Evolutionary conservation across 1,140 invertebrate species (phyloP).

Genomic region (Linepithema humile): DNA sequence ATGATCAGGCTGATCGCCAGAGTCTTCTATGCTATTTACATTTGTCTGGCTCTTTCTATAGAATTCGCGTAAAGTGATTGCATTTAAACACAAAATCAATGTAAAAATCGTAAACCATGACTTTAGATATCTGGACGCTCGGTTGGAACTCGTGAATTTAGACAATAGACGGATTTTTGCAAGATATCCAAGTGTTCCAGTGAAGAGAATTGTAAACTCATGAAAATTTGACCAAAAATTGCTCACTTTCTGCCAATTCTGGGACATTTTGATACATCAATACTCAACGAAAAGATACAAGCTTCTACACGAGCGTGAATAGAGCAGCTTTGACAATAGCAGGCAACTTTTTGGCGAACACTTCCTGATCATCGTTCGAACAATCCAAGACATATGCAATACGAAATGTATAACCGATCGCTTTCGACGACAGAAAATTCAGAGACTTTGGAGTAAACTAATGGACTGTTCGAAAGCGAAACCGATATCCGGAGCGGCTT

Average conservation of each 20-base stretch:
- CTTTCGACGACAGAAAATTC: background rate
- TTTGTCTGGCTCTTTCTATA: background rate
- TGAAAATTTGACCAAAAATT: no score
- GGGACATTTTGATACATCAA: background rate
- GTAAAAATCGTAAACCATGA: background rate
- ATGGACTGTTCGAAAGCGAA: slow-evolving; percentile 6
- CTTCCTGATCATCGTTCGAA: slow-evolving; percentile 10
- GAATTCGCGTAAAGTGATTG: background rate
- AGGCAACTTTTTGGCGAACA: background rate
- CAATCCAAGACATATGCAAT: slow-evolving; percentile 4
- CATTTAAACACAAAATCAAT: background rate
- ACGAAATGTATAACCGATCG: background rate
- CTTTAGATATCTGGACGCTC: background rate
- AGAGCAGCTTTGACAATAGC: background rate
- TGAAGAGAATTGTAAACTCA: background rate
- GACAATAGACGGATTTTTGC: no score
- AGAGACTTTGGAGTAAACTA: background rate
- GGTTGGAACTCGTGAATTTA: background rate
- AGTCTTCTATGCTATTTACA: slow-evolving; percentile 1
- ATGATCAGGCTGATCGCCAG: background rate
- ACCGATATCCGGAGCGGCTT: slow-evolving; percentile 10
- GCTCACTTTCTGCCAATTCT: background rate
- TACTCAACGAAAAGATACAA: background rate
- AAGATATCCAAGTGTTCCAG: no score
- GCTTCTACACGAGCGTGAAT: background rate